A percentile compares a stretch with the other conserved stretches of the same genome.
Evolutionary conservation across 2,888 invertebrate species (phyloP).

Genomic region (Cartodere bifasciata): DNA sequence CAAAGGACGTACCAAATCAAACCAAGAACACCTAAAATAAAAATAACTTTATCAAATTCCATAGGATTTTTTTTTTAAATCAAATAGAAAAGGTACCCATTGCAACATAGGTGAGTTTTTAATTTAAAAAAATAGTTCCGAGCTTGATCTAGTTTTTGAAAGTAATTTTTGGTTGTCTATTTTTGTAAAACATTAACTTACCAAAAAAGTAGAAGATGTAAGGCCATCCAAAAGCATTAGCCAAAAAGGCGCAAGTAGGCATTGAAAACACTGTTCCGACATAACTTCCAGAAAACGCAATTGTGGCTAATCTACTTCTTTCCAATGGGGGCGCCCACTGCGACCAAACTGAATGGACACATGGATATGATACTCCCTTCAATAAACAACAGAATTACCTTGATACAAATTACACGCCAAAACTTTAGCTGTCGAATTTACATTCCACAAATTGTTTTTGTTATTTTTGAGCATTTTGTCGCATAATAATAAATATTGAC

Average conservation of each 20-base stretch:
- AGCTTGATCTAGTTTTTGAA: background rate
- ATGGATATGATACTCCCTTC: slow-evolving; percentile 62
- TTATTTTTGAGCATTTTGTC: no score
- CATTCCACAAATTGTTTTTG: no score
- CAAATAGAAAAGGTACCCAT: background rate
- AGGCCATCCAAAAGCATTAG: slow-evolving; percentile 62
- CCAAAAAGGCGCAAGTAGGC: slow-evolving; percentile 61
- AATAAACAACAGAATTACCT: no score
- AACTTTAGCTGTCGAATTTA: no score
- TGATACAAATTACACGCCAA: no score
- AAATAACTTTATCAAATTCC: background rate
- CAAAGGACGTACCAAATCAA: slow-evolving; percentile 60
- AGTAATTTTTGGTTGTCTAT: no score
- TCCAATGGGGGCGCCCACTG: slow-evolving; percentile 70
- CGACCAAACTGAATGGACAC: slow-evolving; percentile 71
- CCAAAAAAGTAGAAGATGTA: slow-evolving; percentile 72
- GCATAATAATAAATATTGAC: no score
- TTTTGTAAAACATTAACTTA: no score
- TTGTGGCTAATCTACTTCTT: slow-evolving; percentile 61
- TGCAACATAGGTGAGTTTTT: background rate
- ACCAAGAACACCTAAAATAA: slow-evolving; percentile 46
- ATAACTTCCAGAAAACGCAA: slow-evolving; percentile 74
- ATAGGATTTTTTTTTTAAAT: background rate
- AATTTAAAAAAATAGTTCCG: slow-evolving; percentile 1
- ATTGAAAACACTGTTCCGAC: slow-evolving; percentile 72